Evolutionary conservation across 1,140 invertebrate genomes (phyloP).

Genomic region (Drosophila simulans): DNA sequence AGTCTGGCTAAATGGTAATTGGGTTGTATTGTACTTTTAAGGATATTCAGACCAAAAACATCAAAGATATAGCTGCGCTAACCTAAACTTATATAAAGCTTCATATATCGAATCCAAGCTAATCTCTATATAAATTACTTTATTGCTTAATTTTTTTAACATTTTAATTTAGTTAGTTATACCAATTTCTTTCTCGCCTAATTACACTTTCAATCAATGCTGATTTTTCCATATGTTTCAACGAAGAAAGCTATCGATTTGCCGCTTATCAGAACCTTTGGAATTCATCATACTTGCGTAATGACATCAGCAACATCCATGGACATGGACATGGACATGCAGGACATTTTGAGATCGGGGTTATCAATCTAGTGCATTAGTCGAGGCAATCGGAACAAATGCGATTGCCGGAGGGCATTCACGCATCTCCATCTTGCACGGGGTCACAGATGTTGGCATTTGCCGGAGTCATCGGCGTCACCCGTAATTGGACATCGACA

Average conservation of each 20-base stretch:
- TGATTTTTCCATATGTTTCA: conserved; percentile 10
- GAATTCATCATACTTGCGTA: conserved; percentile 18
- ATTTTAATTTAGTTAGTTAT: no score
- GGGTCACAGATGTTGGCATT: conserved; percentile 77
- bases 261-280: conserved; percentile 1
- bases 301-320: conserved; percentile 13
- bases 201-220: not conserved
- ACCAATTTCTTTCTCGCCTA: not conserved
- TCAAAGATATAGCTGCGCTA: no score
- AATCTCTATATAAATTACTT: no score
- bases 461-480: conserved; percentile 59
- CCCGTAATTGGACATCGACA: conserved; percentile 70
- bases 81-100: no score
- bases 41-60: not conserved
- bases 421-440: conserved; percentile 46
- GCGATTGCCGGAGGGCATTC: conserved; percentile 54
- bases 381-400: conserved; percentile 45
- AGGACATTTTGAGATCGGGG: conserved; percentile 28
- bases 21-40: not conserved
- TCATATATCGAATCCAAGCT: no score
- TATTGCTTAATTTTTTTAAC: no score
- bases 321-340: not conserved
- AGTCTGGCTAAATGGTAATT: conserved; percentile 7
- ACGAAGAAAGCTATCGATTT: not conserved
- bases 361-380: conserved; percentile 67